Percentiles rank a stretch among this genome's conserved stretches.
Evolutionary conservation across 1,140 invertebrate genomes (phyloP).

Genomic region (Tetramorium alpestre): DNA sequence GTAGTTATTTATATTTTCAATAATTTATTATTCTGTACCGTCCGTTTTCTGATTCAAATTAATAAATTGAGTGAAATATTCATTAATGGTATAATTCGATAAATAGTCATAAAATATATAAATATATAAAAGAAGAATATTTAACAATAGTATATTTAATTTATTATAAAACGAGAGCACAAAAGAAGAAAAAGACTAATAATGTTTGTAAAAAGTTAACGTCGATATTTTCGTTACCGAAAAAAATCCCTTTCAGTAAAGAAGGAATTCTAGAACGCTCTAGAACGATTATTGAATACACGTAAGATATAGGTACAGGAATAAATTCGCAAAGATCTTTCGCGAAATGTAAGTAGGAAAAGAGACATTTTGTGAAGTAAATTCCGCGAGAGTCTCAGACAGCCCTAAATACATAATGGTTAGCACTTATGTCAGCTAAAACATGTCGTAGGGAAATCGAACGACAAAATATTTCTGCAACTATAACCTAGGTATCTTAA

Average conservation of each 20-base stretch:
- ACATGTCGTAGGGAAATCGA: constrained; percentile 12
- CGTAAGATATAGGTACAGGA: constrained; percentile 3
- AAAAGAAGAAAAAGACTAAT: neutral
- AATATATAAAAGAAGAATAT: neutral
- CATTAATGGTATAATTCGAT: too few species aligned
- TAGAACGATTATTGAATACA: constrained; percentile 43
- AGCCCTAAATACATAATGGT: constrained; percentile 64
- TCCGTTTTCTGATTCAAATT: too few species aligned
- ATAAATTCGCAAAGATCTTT: constrained; percentile 65
- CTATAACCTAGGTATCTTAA: neutral
- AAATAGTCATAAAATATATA: too few species aligned
- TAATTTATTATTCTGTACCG: neutral
- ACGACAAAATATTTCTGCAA: constrained; percentile 1
- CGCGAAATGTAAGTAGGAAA: constrained; percentile 51
- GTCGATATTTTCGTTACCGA: constrained; percentile 34
- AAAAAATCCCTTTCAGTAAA: constrained; percentile 45
- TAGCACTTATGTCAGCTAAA: constrained; percentile 57
- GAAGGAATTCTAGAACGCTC: constrained; percentile 7
- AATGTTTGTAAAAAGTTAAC: neutral
- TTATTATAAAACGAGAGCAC: neutral
- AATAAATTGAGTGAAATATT: too few species aligned
- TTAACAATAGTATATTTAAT: neutral
- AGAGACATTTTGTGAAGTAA: neutral
- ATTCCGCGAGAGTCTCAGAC: constrained; percentile 36
- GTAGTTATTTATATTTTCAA: neutral